A percentile compares a stretch with the other conserved stretches of the same genome.
Conservation (phyloP, 2,797 vertebrate genomes). For the Falco berigora region DNA sequence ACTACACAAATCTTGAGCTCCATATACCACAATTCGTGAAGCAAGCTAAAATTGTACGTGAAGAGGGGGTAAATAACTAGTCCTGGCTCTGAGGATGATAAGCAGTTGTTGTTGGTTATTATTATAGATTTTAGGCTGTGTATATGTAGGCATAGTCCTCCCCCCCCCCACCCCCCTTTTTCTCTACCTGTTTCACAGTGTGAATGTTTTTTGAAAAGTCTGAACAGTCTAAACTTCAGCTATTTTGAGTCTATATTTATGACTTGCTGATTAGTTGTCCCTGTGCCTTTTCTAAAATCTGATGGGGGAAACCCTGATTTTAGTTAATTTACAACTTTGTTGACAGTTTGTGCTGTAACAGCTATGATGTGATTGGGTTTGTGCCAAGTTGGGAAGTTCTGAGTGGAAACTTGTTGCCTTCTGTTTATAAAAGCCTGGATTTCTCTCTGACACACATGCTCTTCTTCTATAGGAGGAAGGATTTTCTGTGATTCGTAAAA, state of each 20-base stretch:
- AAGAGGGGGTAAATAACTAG: not conserved
- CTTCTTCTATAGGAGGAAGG: not conserved
- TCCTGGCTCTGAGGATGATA: not conserved
- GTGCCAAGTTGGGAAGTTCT: conserved; percentile 52
- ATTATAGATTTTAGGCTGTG: not conserved
- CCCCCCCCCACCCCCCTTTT: not conserved
- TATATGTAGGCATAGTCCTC: not conserved
- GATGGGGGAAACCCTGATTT: conserved; percentile 49
- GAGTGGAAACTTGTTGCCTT: conserved; percentile 58
- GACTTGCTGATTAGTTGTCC: conserved; percentile 21
- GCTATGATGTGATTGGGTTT: conserved; percentile 47
- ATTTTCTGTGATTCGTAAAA: conserved; percentile 23
- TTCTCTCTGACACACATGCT: not conserved
- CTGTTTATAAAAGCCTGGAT: conserved; percentile 52
- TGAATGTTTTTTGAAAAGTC: not conserved
- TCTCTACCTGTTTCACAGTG: not conserved
- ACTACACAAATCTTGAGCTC: not conserved
- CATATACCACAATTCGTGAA: not conserved
- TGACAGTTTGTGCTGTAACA: conserved; percentile 54
- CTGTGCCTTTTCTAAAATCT: conserved; percentile 21
- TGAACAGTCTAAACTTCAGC: not conserved
- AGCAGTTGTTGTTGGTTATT: not conserved
- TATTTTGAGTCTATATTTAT: conserved; percentile 2
- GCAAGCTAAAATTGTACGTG: not conserved
- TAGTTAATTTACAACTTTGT: conserved; percentile 52